These are phyloP conservation scores for Apodemia mormo DNA, from an alignment of 2,888 invertebrate species.

Conservation along the genomic window DNA sequence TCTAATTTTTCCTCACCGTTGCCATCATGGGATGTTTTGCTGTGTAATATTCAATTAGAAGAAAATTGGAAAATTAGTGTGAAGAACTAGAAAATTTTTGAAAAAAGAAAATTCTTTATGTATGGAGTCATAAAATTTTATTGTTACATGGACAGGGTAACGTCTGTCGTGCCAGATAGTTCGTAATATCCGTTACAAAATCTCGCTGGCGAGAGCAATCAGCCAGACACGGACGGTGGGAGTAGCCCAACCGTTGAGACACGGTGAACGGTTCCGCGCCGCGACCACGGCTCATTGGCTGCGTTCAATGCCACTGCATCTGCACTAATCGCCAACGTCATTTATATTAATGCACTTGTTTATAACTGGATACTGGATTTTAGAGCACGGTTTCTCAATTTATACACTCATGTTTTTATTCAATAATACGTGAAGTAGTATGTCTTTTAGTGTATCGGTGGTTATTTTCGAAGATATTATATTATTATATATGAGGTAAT, in stretches of 20 bases:
- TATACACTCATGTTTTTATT: too few relatives aligned
- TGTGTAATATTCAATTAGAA: too few relatives aligned
- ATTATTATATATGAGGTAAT: too few relatives aligned
- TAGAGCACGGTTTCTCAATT: not conserved
- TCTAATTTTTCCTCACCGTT: too few relatives aligned
- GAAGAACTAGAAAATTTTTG: too few relatives aligned
- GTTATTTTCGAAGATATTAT: too few relatives aligned
- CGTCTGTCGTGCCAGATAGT: not conserved
- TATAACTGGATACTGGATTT: not conserved
- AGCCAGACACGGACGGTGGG: not conserved
- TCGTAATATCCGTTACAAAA: not conserved
- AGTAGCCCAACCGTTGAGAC: not conserved
- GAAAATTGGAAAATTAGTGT: too few relatives aligned
- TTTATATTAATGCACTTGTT: not conserved
- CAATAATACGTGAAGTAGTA: too few relatives aligned
- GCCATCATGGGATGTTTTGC: too few relatives aligned
- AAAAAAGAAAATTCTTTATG: too few relatives aligned
- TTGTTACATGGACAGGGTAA: not conserved
- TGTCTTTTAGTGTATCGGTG: too few relatives aligned
- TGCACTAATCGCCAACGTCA: constrained; percentile 1
- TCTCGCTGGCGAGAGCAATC: not conserved
- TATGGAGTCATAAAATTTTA: not conserved
- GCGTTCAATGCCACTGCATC: constrained; percentile 54
- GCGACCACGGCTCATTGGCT: constrained; percentile 57
- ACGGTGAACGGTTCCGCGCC: constrained; percentile 25